Conservation (phyloP, 2,888 invertebrate genomes). For the Drosophila mimica region DNA sequence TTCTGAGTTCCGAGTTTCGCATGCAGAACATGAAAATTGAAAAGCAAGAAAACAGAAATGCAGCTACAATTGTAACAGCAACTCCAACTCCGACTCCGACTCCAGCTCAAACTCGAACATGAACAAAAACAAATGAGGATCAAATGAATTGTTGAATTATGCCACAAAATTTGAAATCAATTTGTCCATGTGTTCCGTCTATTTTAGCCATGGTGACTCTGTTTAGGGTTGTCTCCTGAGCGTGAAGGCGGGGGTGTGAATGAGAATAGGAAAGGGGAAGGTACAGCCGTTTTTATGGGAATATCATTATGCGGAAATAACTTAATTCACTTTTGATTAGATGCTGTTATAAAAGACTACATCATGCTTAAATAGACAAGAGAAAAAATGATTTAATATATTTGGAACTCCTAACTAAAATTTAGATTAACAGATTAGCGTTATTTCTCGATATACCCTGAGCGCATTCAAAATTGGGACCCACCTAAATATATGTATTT, state of each 20-base stretch:
- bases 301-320: slow-evolving; percentile 20
- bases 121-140: slow-evolving; percentile 56
- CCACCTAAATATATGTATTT: too few species aligned
- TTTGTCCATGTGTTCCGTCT: slow-evolving; percentile 72
- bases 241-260: neutral
- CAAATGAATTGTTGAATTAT: slow-evolving; percentile 79
- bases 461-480: too few species aligned
- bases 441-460: too few species aligned
- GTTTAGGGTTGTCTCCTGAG: neutral
- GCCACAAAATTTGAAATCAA: slow-evolving; percentile 83
- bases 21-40: slow-evolving; percentile 41
- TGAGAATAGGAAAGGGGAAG: neutral
- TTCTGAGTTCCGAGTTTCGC: neutral
- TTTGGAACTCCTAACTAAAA: neutral
- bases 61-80: slow-evolving; percentile 48
- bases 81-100: neutral
- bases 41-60: slow-evolving; percentile 28
- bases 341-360: neutral
- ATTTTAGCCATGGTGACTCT: slow-evolving; percentile 1
- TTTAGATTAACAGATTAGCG: neutral
- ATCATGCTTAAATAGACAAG: neutral
- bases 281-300: neutral
- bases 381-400: neutral
- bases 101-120: neutral
- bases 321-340: slow-evolving; percentile 23